Base-by-base conservation (phyloP, 1,140 invertebrate genomes). In the Trichonephila inaurata region DNA sequence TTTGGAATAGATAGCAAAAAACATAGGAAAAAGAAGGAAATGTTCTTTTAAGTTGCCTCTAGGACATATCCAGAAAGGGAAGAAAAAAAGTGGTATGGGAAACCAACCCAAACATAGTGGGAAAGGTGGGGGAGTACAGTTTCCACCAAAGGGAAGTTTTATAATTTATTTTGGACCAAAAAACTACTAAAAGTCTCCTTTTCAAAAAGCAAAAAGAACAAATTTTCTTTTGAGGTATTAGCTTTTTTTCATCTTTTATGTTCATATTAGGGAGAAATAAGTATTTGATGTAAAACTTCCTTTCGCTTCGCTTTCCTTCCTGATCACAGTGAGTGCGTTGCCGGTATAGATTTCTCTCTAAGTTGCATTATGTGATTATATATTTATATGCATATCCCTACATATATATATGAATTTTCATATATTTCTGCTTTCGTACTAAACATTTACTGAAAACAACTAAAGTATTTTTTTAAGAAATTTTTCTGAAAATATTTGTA, bases 141-240 rank as follows among this genome's bases (percentile, higher is more conserved):
- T 89, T 89, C 58, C 64, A 77, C 64, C 66, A 77, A 77, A 89
- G 28, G 66, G 89, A 85, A 66, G 60, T 92, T 60, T 85, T 92
- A 66, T 92, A 92, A 92, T 92, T 92, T 92, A 92, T 92, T 85
- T 92, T 92, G 61, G 51, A 24, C 61, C 89, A 91, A 91, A 91
- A 91, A 91, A 81, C 86, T 19, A 91, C 19, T 33, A 82, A 62
- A 85, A 44, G 89, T 51, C 82, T 51, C 60, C 77, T 51, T 82
- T 91, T 85, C 90, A 85, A 40, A 66, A 91, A n/a, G 51, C 44
- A 40, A 89, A 91, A 82, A 40, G 81, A n/a, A 64, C 44, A 91
- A 81, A 81, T 33, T 51, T 89, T 24, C 69, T 81, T 91, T 91
- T 91, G 89, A 91, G 89, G 89, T 82, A 91, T 91, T 91, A 91